Conservation (phyloP, 1,140 invertebrate species). For the Coenobita brevimanus region DNA sequence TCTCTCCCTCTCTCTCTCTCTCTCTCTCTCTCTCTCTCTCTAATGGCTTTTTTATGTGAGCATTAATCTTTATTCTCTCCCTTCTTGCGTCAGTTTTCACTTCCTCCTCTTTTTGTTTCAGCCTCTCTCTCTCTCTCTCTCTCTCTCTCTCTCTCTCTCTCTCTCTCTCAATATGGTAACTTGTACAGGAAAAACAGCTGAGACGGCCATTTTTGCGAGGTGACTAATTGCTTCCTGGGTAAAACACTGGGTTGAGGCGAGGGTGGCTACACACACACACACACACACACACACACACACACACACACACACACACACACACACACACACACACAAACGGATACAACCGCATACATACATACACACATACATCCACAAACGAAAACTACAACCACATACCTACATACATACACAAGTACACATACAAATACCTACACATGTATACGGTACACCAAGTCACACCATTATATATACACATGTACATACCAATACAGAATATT, state of each 20-base stretch:
- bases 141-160: background rate
- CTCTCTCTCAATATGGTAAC: constrained; percentile 23
- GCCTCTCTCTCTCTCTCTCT: background rate
- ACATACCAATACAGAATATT: background rate
- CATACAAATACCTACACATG: constrained; percentile 5
- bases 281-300: constrained; percentile 17
- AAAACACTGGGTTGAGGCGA: constrained; percentile 28
- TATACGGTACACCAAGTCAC: background rate
- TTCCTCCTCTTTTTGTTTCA: no score
- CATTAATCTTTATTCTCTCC: no score
- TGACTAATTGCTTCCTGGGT: constrained; percentile 32
- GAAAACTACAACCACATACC: constrained; percentile 1
- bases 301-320: constrained; percentile 7
- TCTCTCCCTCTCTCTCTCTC: no score
- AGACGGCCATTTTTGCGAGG: constrained; percentile 27
- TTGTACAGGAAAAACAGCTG: constrained; percentile 23
- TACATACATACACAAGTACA: constrained; percentile 8
- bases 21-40: no score
- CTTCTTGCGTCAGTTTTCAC: no score
- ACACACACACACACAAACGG: background rate
- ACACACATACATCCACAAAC: background rate
- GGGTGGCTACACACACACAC: background rate
- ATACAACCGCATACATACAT: background rate
- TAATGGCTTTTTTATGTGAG: no score
- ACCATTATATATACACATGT: background rate